Percentiles rank a stretch among this genome's conserved stretches.
Conservation (phyloP, 2,113 vertebrate species). For the Sapajus apella region DNA sequence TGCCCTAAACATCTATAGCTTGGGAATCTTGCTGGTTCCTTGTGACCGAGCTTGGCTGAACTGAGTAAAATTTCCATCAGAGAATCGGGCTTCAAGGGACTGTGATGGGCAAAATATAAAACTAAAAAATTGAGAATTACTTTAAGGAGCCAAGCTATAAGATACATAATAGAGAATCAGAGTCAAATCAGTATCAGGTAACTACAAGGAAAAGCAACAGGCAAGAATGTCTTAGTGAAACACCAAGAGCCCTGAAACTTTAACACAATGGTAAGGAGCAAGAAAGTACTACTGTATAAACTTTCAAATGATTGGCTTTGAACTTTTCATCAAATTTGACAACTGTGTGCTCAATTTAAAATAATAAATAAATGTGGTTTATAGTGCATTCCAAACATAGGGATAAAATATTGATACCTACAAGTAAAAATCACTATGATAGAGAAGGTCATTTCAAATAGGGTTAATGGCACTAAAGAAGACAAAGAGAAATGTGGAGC, state of each 20-base stretch:
- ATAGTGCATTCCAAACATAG: neutral
- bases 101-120: neutral
- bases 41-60: neutral
- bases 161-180: neutral
- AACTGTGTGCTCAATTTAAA: slow-evolving; percentile 18
- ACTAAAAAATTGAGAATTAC: neutral
- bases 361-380: neutral
- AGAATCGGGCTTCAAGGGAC: neutral
- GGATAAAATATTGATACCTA: neutral
- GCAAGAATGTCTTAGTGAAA: neutral
- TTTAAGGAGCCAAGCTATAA: neutral
- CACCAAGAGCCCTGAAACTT: neutral
- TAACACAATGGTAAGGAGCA: neutral
- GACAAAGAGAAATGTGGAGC: neutral
- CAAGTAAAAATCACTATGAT: slow-evolving; percentile 1
- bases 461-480: neutral
- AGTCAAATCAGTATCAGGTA: neutral
- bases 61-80: neutral
- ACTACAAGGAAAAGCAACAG: neutral
- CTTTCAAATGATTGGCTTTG: neutral
- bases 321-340: neutral
- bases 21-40: neutral
- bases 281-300: neutral
- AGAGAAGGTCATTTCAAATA: neutral
- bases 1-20: neutral